Evolutionary conservation across 35 echinoderm and acorn worm species (phyloP).

Genomic region (Ophiothrix spiculata): DNA sequence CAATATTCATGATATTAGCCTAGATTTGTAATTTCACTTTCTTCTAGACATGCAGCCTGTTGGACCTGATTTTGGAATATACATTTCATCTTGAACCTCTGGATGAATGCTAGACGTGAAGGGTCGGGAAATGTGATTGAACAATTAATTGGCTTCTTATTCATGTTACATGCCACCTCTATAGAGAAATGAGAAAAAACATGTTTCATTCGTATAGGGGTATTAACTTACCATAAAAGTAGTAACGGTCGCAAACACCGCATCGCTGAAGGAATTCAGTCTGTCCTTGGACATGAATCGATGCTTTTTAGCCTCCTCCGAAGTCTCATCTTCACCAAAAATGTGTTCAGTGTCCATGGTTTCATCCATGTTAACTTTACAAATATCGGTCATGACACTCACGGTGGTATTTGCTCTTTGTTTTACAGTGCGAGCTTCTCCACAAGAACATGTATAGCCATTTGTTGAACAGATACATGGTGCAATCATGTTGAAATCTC

Average conservation of each 20-base stretch:
- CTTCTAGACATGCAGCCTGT: no score
- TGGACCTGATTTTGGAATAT: no score
- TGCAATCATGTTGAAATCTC: background rate
- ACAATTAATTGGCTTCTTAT: no score
- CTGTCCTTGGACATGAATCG: conserved; percentile 20
- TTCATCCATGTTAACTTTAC: background rate
- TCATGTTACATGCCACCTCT: no score
- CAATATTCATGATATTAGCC: no score
- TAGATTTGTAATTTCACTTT: no score
- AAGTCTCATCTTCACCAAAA: background rate
- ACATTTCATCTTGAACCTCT: no score
- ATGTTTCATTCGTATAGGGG: no score
- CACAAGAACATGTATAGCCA: background rate
- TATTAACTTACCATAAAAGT: conserved; percentile 38
- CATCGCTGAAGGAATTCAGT: conserved; percentile 29
- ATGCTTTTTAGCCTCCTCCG: background rate
- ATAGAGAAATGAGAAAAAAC: no score
- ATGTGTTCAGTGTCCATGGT: background rate
- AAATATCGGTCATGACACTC: background rate
- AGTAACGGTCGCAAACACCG: conserved; percentile 25
- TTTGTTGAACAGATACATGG: background rate
- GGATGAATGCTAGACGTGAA: no score
- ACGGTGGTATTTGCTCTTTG: background rate
- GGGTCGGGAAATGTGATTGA: no score
- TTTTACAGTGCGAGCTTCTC: background rate